Conservation (phyloP, 1,140 invertebrate genomes). For the Cecropterus lyciades region DNA sequence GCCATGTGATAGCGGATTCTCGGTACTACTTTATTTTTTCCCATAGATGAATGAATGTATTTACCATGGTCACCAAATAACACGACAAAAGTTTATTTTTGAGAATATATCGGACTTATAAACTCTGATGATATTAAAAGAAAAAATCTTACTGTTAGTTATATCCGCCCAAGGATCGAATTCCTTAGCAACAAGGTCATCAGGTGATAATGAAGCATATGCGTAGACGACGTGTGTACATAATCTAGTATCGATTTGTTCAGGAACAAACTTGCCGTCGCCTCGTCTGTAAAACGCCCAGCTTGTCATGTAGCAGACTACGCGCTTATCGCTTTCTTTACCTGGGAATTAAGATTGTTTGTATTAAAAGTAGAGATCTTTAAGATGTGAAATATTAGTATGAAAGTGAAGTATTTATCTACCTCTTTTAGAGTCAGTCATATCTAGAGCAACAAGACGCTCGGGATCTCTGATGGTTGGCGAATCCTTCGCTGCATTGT, state of each 20-base stretch:
- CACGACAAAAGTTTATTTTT: too few species aligned
- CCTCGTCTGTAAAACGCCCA: constrained; percentile 94
- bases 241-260: constrained; percentile 91
- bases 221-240: constrained; percentile 96
- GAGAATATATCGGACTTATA: too few species aligned
- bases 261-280: constrained; percentile 93
- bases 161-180: constrained; percentile 94
- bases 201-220: constrained; percentile 93
- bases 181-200: constrained; percentile 89
- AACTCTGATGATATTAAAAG: background rate
- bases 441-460: constrained; percentile 38
- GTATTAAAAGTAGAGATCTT: background rate
- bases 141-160: constrained; percentile 89
- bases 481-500: constrained; percentile 41
- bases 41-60: too few species aligned
- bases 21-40: too few species aligned
- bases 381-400: too few species aligned
- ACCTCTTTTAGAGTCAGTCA: constrained; percentile 63
- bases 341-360: constrained; percentile 44
- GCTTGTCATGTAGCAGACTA: constrained; percentile 95
- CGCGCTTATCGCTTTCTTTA: constrained; percentile 78
- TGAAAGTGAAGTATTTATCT: background rate
- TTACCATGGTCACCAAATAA: too few species aligned
- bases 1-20: too few species aligned
- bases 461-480: constrained; percentile 40